A percentile compares a stretch with the other conserved stretches of the same genome.
Conservation (phyloP, 1,140 invertebrate genomes). For the Drosophila bocqueti region DNA sequence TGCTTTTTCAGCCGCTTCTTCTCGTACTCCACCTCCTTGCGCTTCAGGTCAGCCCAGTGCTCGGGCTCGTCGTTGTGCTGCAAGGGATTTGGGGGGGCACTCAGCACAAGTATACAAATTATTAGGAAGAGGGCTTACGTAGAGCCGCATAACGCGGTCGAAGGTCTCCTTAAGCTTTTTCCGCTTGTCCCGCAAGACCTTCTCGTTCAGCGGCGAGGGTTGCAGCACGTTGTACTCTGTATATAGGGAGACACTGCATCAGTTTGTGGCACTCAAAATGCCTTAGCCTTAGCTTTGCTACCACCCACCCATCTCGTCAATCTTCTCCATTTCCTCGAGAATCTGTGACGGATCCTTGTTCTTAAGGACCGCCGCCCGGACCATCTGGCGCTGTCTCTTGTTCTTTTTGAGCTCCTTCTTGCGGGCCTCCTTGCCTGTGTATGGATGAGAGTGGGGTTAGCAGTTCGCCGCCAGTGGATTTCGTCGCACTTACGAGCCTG, state of each 20-base stretch:
- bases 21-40: conserved; percentile 97
- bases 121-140: conserved; percentile 91
- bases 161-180: conserved; percentile 98
- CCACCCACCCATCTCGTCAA: conserved; percentile 97
- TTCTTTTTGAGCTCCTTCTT: conserved; percentile 99
- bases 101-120: not conserved
- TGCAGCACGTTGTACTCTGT: conserved; percentile 97
- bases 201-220: conserved; percentile 97
- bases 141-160: conserved; percentile 96
- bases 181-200: conserved; percentile 98
- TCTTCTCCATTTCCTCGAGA: conserved; percentile 97
- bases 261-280: not conserved
- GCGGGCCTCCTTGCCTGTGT: conserved; percentile 97
- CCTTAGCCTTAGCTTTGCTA: conserved; percentile 20
- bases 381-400: conserved; percentile 97
- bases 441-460: not conserved
- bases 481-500: conserved; percentile 94
- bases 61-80: conserved; percentile 98
- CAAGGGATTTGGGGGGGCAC: not conserved
- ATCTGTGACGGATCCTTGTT: conserved; percentile 98
- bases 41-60: conserved; percentile 95
- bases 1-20: conserved; percentile 93
- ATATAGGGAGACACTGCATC: conserved; percentile 18
- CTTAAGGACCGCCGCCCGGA: conserved; percentile 98
- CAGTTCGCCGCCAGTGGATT: conserved; percentile 3